A percentile compares a stretch with the other conserved stretches of the same genome.
phyloP scores from a whole-genome alignment of 1,140 invertebrate species.

The Drosophila parabipectinata region DNA sequence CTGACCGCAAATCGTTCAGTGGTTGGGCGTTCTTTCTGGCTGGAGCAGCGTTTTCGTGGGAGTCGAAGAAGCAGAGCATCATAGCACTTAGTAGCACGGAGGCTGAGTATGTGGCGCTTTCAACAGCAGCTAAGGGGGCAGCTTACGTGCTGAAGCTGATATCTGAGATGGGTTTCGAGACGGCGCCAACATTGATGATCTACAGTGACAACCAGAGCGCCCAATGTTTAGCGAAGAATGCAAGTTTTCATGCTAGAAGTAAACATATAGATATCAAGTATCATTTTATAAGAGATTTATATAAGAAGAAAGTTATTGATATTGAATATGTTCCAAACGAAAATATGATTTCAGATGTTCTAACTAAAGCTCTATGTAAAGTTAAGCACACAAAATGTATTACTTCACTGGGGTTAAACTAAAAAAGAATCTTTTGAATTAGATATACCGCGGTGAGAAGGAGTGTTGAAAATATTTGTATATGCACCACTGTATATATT shows the following conservation, averaged over 20 bases:
- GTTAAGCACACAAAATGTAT: too few relatives aligned
- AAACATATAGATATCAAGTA: constrained; percentile 14
- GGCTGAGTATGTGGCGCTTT: constrained; percentile 8
- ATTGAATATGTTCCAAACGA: background rate
- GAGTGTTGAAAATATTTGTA: too few relatives aligned
- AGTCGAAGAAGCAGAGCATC: too few relatives aligned
- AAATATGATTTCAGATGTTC: too few relatives aligned
- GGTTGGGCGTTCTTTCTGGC: too few relatives aligned
- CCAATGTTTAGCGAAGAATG: background rate
- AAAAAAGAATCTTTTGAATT: too few relatives aligned
- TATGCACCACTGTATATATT: too few relatives aligned
- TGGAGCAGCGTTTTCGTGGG: too few relatives aligned
- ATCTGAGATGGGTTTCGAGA: background rate
- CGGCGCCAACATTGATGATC: background rate
- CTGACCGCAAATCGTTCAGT: too few relatives aligned
- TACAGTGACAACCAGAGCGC: constrained; percentile 2
- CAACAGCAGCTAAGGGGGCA: background rate
- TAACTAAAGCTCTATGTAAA: too few relatives aligned
- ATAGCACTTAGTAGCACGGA: background rate
- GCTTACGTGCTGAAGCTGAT: background rate
- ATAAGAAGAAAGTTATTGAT: background rate
- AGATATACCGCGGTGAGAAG: too few relatives aligned
- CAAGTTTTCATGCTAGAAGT: background rate
- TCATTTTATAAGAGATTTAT: constrained; percentile 1
- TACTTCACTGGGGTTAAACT: too few relatives aligned